Conservation (phyloP, 2,797 vertebrate genomes). For the Phaenicophaeus curvirostris region DNA sequence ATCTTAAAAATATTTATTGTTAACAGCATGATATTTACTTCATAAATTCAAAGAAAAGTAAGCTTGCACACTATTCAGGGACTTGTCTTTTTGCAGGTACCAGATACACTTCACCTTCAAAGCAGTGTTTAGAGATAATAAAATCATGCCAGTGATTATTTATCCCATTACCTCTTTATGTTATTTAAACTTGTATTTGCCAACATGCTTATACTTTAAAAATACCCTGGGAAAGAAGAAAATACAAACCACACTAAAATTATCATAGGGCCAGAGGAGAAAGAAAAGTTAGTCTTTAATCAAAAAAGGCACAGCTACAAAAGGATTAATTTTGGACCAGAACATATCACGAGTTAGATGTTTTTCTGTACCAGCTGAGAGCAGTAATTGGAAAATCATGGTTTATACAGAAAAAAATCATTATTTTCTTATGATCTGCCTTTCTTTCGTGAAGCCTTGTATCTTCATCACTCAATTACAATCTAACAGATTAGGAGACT, state of each 20-base stretch:
- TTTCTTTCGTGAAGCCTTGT: slow-evolving; percentile 50
- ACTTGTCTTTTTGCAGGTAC: background rate
- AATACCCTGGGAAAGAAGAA: background rate
- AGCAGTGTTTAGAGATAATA: background rate
- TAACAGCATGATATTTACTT: background rate
- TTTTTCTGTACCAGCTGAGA: slow-evolving; percentile 65
- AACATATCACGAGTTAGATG: slow-evolving; percentile 27
- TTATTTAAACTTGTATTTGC: no score
- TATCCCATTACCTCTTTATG: no score
- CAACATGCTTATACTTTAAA: no score
- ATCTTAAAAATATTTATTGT: background rate
- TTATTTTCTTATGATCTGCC: slow-evolving; percentile 63
- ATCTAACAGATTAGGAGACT: slow-evolving; percentile 64
- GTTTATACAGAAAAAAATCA: slow-evolving; percentile 55
- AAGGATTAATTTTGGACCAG: slow-evolving; percentile 64
- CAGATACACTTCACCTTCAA: background rate
- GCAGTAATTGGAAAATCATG: slow-evolving; percentile 73
- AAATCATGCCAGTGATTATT: background rate
- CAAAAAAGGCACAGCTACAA: slow-evolving; percentile 61
- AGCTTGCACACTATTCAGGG: background rate
- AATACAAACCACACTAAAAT: background rate
- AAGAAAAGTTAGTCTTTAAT: slow-evolving; percentile 36
- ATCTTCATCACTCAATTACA: slow-evolving; percentile 61
- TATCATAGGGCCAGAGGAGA: background rate
- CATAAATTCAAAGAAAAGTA: background rate